These are phyloP conservation scores for Tenebrio molitor DNA, from an alignment of 1,140 invertebrate genomes.

Conservation along the genomic window DNA sequence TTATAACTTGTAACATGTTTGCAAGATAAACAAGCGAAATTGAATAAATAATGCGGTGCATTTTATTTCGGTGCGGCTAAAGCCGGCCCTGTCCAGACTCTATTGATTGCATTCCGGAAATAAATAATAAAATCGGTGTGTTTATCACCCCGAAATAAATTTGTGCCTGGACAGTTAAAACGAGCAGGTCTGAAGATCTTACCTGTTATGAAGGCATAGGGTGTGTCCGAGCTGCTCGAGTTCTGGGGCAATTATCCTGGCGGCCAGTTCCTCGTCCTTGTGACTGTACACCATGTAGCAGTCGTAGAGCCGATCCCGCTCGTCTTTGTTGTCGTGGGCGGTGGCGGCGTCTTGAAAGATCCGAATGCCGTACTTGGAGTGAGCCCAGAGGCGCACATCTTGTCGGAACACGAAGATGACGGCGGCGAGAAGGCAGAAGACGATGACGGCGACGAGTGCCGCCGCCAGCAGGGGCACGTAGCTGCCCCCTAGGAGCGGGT, in stretches of 20 bases:
- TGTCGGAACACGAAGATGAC: conserved; percentile 83
- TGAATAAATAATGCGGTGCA: too few species aligned
- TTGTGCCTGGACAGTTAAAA: too few species aligned
- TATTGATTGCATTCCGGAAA: too few species aligned
- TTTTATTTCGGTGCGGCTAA: too few species aligned
- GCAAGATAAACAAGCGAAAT: too few species aligned
- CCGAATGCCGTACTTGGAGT: conserved; percentile 80
- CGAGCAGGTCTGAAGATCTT: background rate
- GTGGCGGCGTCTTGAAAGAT: conserved; percentile 75
- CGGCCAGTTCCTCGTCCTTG: conserved; percentile 86
- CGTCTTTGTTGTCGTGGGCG: conserved; percentile 70
- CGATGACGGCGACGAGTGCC: conserved; percentile 79
- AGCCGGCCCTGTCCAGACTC: too few species aligned
- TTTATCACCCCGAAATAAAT: too few species aligned
- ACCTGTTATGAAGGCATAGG: conserved; percentile 75
- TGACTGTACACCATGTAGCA: conserved; percentile 91
- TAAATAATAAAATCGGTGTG: too few species aligned
- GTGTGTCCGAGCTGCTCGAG: conserved; percentile 82
- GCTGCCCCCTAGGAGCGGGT: conserved; percentile 70
- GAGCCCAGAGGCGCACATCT: conserved; percentile 80
- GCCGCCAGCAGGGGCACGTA: conserved; percentile 81
- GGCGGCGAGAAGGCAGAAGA: conserved; percentile 77
- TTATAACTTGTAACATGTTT: too few species aligned
- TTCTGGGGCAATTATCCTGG: conserved; percentile 81
- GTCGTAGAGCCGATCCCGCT: conserved; percentile 84